Percentiles rank a stretch among this genome's conserved stretches.
These are phyloP conservation scores for Arvicanthis niloticus DNA, from an alignment of 2,113 vertebrate species.

Conservation along the genomic window DNA sequence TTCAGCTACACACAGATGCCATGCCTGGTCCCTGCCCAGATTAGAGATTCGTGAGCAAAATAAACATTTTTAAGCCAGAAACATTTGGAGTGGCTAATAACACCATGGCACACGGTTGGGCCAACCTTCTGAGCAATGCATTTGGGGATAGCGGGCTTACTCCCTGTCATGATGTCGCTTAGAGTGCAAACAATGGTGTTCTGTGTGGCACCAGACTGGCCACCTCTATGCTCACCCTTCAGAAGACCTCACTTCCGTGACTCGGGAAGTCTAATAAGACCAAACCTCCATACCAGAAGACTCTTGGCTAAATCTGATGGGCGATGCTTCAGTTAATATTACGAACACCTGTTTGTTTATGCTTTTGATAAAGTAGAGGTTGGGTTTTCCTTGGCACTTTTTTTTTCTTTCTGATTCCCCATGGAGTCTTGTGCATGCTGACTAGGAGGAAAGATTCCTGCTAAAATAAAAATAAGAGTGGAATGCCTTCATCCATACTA, in stretches of 20 bases:
- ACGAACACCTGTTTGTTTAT: accelerated
- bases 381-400: background rate
- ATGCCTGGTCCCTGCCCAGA: background rate
- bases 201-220: accelerated
- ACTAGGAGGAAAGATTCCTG: no score
- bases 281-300: background rate
- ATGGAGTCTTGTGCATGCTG: background rate
- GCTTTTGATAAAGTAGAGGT: accelerated
- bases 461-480: background rate
- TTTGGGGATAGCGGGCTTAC: accelerated
- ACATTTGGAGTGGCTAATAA: background rate
- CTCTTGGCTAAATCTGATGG: background rate
- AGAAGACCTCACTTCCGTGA: background rate
- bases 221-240: accelerated
- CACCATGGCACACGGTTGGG: background rate
- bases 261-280: background rate
- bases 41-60: background rate
- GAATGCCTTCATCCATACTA: accelerated
- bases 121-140: accelerated
- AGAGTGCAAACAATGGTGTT: background rate
- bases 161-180: background rate
- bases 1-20: accelerated
- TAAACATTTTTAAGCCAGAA: background rate
- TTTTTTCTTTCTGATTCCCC: no score
- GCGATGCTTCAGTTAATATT: background rate